These are phyloP conservation scores for Augochlora pura DNA, from an alignment of 1,140 invertebrate species.

Conservation along the genomic window DNA sequence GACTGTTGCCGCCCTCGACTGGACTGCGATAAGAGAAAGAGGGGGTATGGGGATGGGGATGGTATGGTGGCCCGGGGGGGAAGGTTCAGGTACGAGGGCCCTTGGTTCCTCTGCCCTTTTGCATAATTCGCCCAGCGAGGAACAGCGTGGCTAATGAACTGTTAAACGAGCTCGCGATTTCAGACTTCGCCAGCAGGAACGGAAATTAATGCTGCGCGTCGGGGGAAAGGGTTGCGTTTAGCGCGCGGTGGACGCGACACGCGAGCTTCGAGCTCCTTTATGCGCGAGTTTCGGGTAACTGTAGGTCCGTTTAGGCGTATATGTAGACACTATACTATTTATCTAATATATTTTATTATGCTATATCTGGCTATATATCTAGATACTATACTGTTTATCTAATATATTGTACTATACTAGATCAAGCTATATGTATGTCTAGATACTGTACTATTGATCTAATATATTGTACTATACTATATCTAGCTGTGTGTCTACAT, in stretches of 20 bases:
- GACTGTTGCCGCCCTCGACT: constrained; percentile 14
- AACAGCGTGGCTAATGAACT: constrained; percentile 62
- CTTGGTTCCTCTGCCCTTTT: constrained; percentile 34
- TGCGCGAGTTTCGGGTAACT: not conserved
- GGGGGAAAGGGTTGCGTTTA: constrained; percentile 17
- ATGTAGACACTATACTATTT: too few relatives aligned
- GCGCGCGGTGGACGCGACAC: not conserved
- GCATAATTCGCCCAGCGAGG: constrained; percentile 49
- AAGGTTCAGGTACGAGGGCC: not conserved
- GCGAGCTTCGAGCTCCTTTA: not conserved
- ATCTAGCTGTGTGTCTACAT: too few relatives aligned
- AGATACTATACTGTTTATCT: too few relatives aligned
- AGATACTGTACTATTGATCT: too few relatives aligned
- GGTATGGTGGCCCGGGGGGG: too few relatives aligned
- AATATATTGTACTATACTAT: too few relatives aligned
- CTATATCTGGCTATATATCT: too few relatives aligned
- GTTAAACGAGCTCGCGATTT: constrained; percentile 61
- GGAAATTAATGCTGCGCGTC: constrained; percentile 58
- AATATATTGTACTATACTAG: too few relatives aligned
- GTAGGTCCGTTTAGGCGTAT: not conserved
- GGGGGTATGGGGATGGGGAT: too few relatives aligned
- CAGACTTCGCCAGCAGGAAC: constrained; percentile 46
- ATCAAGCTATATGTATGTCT: too few relatives aligned
- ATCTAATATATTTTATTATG: too few relatives aligned
- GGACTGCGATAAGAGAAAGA: constrained; percentile 32